These are phyloP conservation scores for Camponotus fellah DNA, from an alignment of 2,888 invertebrate species.

Conservation along the genomic window DNA sequence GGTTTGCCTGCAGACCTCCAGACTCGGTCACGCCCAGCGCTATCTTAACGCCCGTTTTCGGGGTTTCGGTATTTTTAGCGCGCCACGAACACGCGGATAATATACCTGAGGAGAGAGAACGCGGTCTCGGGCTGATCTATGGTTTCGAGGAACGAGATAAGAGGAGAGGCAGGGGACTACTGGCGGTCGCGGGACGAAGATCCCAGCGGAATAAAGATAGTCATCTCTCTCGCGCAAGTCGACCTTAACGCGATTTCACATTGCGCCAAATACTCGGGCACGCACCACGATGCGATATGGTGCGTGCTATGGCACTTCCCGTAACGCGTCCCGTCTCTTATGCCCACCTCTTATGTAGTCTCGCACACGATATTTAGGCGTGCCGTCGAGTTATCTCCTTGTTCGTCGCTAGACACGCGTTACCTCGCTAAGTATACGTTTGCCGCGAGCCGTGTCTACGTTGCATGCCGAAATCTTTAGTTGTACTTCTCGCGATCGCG, in stretches of 20 bases:
- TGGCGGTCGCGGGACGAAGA: conserved; percentile 52
- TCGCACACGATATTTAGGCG: conserved; percentile 26
- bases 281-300: conserved; percentile 18
- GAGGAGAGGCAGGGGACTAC: conserved; percentile 40
- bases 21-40: conserved; percentile 79
- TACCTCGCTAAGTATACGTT: conserved; percentile 35
- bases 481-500: not conserved
- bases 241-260: conserved; percentile 55
- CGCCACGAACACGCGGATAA: conserved; percentile 69
- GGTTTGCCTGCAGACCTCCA: conserved; percentile 69
- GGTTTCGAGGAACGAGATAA: conserved; percentile 66
- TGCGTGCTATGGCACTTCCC: not conserved
- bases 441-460: not conserved
- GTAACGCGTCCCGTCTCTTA: not conserved
- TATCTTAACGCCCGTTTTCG: conserved; percentile 78
- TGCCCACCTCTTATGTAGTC: conserved; percentile 6
- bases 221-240: conserved; percentile 57
- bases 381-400: conserved; percentile 42
- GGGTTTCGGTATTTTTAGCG: conserved; percentile 78
- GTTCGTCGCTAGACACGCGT: conserved; percentile 26
- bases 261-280: conserved; percentile 55
- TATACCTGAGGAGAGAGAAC: conserved; percentile 72
- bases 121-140: conserved; percentile 70
- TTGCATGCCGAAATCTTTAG: conserved; percentile 41
- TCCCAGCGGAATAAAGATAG: conserved; percentile 65